Evolutionary conservation across 2,113 vertebrate species (phyloP), one percentile per base, ranked within the genome.

Genomic region (Pelecanus crispus): DNA sequence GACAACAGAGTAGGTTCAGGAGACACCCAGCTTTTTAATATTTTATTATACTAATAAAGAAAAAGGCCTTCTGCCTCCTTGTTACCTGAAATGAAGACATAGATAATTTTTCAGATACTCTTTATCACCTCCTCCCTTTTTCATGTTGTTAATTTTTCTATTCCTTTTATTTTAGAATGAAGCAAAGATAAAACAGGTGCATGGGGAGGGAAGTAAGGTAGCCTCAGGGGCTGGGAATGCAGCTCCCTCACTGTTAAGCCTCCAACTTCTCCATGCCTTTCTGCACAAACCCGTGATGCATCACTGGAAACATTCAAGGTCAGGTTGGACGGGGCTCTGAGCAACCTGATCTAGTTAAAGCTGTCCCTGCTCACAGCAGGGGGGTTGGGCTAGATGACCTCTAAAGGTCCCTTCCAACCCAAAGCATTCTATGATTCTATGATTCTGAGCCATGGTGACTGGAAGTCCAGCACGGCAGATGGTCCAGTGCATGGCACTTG

Each of bases 31-130:
- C 15, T 81, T 89, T 84, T 92, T 28, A 87, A 47, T 70, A 77
- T 73, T 90, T 90, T 50, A 82, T 71, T 68, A 31, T 10, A 26
- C 50, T 92, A 94, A 72, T 65, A 66, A 83, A 49, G 58, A 67
- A 75, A 61, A 80, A 47, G 44, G 24, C 25, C 44, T 20, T 38
- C 61, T 81, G 56, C 52, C 81, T 88, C 59, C 62, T 55, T 77
- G 55, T 81, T 81, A 61, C 70, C 91, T 68, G 91, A 90, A 95
- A 94, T 42, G 70, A 92, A 95, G 86, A 75, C 92, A 94, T 1
- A 87, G 92, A 82, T 87, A 62, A 94, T 91, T 94, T 85, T 80
- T 38, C 93, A 94, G 90, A 96, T 78, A 71, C 42, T 82, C 45
- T 81, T 87, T 89, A 72, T 92, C 66, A 80, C 80, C 86, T 79